Evolutionary conservation across 2,888 invertebrate genomes (phyloP).

Genomic region (Chydorus sphaericus): DNA sequence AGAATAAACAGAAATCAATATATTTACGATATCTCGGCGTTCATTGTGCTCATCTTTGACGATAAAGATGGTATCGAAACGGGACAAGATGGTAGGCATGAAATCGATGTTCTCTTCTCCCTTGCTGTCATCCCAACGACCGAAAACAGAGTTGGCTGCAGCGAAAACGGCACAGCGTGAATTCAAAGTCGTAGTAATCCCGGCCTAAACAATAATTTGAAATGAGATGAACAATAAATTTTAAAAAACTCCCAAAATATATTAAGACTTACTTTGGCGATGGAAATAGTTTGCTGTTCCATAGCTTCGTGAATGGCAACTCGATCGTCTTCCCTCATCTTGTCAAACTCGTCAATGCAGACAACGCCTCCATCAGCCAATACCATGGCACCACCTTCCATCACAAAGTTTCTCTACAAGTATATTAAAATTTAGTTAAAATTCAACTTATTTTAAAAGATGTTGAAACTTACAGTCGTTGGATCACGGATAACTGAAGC

Average conservation of each 20-base stretch:
- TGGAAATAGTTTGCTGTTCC: slow-evolving; percentile 99
- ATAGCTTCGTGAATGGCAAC: slow-evolving; percentile 99
- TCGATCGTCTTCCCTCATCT: slow-evolving; percentile 97
- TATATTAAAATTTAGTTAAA: slow-evolving; percentile 14
- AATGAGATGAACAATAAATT: neutral
- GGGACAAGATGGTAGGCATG: slow-evolving; percentile 98
- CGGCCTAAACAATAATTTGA: slow-evolving; percentile 45
- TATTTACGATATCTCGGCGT: slow-evolving; percentile 61
- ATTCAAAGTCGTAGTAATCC: slow-evolving; percentile 95
- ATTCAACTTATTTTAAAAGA: neutral
- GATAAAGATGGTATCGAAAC: slow-evolving; percentile 99
- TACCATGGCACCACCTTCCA: slow-evolving; percentile 99
- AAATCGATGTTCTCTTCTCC: slow-evolving; percentile 98
- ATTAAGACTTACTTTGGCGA: slow-evolving; percentile 60
- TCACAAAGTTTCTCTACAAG: slow-evolving; percentile 74
- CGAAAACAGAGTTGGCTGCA: slow-evolving; percentile 96
- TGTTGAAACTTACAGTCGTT: slow-evolving; percentile 47
- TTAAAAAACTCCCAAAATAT: neutral
- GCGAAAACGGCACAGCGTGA: slow-evolving; percentile 97
- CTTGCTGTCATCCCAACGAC: slow-evolving; percentile 96
- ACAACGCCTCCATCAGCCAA: slow-evolving; percentile 97
- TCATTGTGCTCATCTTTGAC: slow-evolving; percentile 94
- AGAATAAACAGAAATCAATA: neutral
- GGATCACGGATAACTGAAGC: slow-evolving; percentile 95
- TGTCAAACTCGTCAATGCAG: slow-evolving; percentile 99